Percentiles rank a stretch among this genome's conserved stretches.
These are phyloP conservation scores for Lanistes nyassanus DNA, from an alignment of 1,140 invertebrate genomes.

Conservation along the genomic window DNA sequence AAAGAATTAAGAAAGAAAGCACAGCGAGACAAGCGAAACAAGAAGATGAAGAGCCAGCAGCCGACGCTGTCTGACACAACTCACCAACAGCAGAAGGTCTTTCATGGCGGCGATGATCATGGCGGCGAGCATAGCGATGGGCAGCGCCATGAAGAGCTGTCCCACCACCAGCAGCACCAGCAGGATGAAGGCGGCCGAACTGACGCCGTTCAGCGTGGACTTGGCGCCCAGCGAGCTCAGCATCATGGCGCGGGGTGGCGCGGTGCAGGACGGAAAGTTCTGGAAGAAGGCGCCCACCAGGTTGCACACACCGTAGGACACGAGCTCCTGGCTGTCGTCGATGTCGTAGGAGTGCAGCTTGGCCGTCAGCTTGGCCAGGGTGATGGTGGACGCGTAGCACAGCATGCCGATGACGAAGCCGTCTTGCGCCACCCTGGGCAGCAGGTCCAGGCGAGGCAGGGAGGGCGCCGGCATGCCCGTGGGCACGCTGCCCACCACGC, in stretches of 20 bases:
- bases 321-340: constrained; percentile 68
- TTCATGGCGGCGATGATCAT: constrained; percentile 62
- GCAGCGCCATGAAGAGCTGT: constrained; percentile 61
- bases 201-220: constrained; percentile 53
- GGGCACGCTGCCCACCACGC: constrained; percentile 65
- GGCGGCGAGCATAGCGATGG: constrained; percentile 60
- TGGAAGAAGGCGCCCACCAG: constrained; percentile 20
- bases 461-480: constrained; percentile 5
- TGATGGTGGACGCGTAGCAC: constrained; percentile 28
- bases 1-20: not conserved
- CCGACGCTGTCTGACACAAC: not conserved
- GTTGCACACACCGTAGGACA: constrained; percentile 68
- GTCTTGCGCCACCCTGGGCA: constrained; percentile 1
- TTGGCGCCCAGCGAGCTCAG: constrained; percentile 41
- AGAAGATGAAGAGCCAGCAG: not conserved
- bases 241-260: constrained; percentile 81
- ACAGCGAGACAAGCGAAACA: not conserved
- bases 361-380: constrained; percentile 58
- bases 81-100: constrained; percentile 73
- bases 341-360: constrained; percentile 62
- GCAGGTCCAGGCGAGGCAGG: constrained; percentile 17
- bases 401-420: constrained; percentile 23
- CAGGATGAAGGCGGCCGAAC: constrained; percentile 65
- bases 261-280: constrained; percentile 75
- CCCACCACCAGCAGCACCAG: constrained; percentile 67